phyloP scores from a whole-genome alignment of 2,797 vertebrate genomes.

The Sphenopsis melanotis region DNA sequence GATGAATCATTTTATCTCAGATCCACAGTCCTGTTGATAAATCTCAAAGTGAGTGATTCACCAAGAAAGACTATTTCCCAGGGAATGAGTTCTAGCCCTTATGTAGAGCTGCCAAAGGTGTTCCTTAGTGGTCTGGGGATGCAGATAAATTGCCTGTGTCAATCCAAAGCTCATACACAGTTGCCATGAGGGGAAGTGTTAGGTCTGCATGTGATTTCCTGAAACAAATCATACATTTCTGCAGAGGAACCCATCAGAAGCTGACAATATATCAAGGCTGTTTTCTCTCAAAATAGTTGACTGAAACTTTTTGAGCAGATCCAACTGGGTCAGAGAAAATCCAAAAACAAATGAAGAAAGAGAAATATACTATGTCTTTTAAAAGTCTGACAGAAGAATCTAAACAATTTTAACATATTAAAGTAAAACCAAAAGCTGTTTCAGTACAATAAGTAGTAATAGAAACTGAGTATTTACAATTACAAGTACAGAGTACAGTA shows the following conservation, averaged over 20 bases:
- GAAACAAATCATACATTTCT: not conserved
- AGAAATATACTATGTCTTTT: not conserved
- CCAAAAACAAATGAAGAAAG: not conserved
- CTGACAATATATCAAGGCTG: not conserved
- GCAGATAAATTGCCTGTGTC: not conserved
- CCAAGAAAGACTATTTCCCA: not conserved
- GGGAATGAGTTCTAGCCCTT: not conserved
- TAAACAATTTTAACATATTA: not conserved
- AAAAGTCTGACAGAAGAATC: not conserved
- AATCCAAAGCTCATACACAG: not conserved
- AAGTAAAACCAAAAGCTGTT: not conserved
- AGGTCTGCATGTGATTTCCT: not conserved
- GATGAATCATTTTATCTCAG: not conserved
- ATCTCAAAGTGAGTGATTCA: not conserved
- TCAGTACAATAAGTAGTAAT: not conserved
- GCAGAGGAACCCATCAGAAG: not conserved
- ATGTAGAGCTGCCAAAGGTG: not conserved
- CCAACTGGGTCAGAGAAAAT: not conserved
- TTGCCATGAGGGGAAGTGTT: not conserved
- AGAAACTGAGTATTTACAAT: not conserved
- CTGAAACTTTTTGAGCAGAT: not conserved
- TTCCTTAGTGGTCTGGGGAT: not conserved
- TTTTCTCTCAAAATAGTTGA: not conserved
- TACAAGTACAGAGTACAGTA: rapidly evolving
- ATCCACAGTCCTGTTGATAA: not conserved